Conservation (phyloP, 2,797 vertebrate species). For the Scleropages formosus region DNA sequence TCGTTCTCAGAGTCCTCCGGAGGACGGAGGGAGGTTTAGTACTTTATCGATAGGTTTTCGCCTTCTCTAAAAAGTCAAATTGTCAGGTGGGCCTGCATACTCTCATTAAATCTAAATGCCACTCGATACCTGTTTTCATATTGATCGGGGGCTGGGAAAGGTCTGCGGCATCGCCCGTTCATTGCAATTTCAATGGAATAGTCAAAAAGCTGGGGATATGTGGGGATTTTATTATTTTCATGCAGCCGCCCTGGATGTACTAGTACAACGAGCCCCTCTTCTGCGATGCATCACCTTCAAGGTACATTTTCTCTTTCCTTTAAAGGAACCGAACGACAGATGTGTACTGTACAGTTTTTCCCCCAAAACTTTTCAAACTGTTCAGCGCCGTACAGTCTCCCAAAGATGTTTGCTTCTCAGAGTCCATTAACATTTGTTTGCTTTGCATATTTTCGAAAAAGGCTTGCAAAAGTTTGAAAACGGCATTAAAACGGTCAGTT, state of each 20-base stretch:
- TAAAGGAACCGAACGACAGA: conserved; percentile 67
- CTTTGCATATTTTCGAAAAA: too few species aligned
- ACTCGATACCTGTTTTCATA: conserved; percentile 17
- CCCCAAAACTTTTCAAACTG: too few species aligned
- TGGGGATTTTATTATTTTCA: not conserved
- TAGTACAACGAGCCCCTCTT: not conserved
- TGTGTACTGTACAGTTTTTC: too few species aligned
- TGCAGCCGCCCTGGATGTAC: too few species aligned
- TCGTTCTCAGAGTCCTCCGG: conserved; percentile 2
- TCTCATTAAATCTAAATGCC: not conserved
- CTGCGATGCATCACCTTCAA: not conserved
- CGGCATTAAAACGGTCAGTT: too few species aligned
- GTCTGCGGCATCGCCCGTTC: conserved; percentile 56
- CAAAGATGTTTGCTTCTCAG: too few species aligned
- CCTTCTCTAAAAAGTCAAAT: conserved; percentile 6
- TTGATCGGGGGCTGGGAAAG: conserved; percentile 46
- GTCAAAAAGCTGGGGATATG: not conserved
- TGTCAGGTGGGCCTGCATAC: conserved; percentile 1
- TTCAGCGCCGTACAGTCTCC: too few species aligned
- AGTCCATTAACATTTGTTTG: too few species aligned
- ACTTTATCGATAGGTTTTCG: conserved; percentile 18
- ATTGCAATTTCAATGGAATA: conserved; percentile 32
- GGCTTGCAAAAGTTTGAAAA: too few species aligned
- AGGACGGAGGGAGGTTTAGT: not conserved
- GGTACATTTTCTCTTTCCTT: conserved; percentile 63